Conservation (phyloP, 2,113 vertebrate species). For the Acanthochromis polyacanthus region DNA sequence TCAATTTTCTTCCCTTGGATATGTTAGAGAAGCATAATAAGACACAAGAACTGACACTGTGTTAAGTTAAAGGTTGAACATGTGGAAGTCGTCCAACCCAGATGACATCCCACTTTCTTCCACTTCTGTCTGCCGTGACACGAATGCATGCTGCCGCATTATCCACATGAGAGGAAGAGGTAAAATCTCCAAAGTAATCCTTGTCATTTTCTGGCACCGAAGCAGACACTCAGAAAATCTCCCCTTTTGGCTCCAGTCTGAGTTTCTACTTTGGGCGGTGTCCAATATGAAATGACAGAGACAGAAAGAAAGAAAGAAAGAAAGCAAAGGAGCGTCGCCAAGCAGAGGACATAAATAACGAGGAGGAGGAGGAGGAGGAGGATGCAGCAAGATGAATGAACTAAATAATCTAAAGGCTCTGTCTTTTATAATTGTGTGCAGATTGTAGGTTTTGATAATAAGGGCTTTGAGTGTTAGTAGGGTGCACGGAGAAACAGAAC, state of each 20-base stretch:
- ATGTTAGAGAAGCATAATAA: too few species aligned
- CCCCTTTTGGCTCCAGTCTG: constrained; percentile 29
- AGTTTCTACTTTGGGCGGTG: constrained; percentile 40
- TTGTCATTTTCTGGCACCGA: constrained; percentile 52
- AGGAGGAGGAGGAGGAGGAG: constrained; percentile 1
- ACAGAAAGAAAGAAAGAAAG: constrained; percentile 16
- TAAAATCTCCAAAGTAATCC: constrained; percentile 60
- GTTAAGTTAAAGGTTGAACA: not conserved
- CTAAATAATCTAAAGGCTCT: not conserved
- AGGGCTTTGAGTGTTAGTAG: constrained; percentile 42
- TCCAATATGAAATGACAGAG: constrained; percentile 51
- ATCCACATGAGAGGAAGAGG: constrained; percentile 28
- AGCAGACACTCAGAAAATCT: constrained; percentile 52
- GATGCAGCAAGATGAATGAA: constrained; percentile 3
- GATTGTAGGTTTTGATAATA: constrained; percentile 56
- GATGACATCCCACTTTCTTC: not conserved
- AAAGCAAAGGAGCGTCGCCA: constrained; percentile 32
- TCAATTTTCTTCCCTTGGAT: too few species aligned
- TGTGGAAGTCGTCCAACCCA: not conserved
- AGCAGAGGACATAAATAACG: constrained; percentile 30
- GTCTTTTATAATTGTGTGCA: constrained; percentile 38
- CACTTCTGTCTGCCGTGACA: constrained; percentile 4
- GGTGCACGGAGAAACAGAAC: constrained; percentile 16
- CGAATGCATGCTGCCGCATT: constrained; percentile 30
- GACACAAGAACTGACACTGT: not conserved